A percentile compares a stretch with the other conserved stretches of the same genome.
Evolutionary conservation across 2,113 vertebrate genomes (phyloP).

Genomic region (Psammodynastes pulverulentus): DNA sequence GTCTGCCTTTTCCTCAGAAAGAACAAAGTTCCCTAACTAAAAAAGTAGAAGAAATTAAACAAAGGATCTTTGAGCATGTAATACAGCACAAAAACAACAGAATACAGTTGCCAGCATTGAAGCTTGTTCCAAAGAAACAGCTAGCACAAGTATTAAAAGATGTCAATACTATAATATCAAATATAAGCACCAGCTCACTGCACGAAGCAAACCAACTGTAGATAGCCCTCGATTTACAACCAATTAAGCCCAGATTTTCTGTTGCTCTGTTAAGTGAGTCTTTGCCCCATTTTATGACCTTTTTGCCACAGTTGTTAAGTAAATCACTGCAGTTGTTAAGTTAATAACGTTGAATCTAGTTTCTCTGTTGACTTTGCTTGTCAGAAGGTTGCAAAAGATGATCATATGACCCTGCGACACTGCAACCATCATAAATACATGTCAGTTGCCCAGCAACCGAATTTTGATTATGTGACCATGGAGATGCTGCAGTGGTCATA

Average conservation of each 20-base stretch:
- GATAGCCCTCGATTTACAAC: background rate
- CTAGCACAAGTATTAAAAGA: background rate
- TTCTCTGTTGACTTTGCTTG: background rate
- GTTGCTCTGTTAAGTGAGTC: background rate
- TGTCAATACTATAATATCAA: background rate
- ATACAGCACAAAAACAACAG: background rate
- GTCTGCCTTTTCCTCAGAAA: background rate
- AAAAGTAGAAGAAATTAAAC: background rate
- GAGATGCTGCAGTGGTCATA: no score
- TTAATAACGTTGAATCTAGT: background rate
- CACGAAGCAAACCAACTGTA: background rate
- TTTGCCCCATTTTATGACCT: background rate
- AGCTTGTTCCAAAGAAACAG: background rate
- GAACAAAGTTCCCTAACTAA: background rate
- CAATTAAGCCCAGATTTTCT: background rate
- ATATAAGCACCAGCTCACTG: background rate
- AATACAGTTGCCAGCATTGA: background rate
- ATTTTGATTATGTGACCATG: no score
- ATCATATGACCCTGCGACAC: background rate
- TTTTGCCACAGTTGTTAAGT: background rate
- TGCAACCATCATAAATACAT: background rate
- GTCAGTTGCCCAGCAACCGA: background rate
- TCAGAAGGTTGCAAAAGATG: no score
- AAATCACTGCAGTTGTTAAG: no score
- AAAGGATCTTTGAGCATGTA: background rate